Evolutionary conservation across 2,888 invertebrate species (phyloP).

Genomic region (Drosophila meridionalis): DNA sequence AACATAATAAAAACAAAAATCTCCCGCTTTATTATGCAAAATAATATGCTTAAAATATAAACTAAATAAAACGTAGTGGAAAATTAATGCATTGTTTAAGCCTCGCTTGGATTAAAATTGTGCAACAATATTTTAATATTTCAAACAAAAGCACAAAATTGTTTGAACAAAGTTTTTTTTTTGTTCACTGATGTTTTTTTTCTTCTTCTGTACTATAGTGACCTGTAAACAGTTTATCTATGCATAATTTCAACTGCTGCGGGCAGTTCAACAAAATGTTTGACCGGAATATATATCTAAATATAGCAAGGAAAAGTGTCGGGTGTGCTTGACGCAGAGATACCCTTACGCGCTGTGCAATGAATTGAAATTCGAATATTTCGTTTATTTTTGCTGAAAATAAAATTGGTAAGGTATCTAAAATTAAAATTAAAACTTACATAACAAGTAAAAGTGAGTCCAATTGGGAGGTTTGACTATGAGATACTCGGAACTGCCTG

Average conservation of each 20-base stretch:
- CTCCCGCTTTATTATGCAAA: slow-evolving; percentile 21
- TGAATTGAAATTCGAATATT: not conserved
- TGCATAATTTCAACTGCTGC: slow-evolving; percentile 63
- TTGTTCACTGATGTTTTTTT: not conserved
- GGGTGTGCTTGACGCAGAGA: not conserved
- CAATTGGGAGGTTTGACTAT: no score
- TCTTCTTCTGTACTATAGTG: not conserved
- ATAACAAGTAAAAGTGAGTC: no score
- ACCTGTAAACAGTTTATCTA: slow-evolving; percentile 51
- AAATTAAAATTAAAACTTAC: no score
- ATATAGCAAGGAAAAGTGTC: not conserved
- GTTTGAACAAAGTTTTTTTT: slow-evolving; percentile 25
- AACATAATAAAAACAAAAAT: not conserved
- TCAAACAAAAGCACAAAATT: slow-evolving; percentile 29
- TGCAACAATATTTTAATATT: slow-evolving; percentile 27
- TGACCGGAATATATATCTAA: not conserved
- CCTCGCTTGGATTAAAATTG: slow-evolving; percentile 52
- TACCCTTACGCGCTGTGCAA: not conserved
- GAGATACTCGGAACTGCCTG: no score
- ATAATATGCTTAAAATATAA: slow-evolving; percentile 25
- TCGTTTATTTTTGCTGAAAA: not conserved
- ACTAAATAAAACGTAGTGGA: slow-evolving; percentile 20
- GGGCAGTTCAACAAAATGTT: slow-evolving; percentile 8
- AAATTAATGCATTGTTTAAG: slow-evolving; percentile 30
- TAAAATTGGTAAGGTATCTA: no score